These are phyloP conservation scores for Perdita meconis DNA, from an alignment of 2,888 invertebrate species.

Conservation along the genomic window DNA sequence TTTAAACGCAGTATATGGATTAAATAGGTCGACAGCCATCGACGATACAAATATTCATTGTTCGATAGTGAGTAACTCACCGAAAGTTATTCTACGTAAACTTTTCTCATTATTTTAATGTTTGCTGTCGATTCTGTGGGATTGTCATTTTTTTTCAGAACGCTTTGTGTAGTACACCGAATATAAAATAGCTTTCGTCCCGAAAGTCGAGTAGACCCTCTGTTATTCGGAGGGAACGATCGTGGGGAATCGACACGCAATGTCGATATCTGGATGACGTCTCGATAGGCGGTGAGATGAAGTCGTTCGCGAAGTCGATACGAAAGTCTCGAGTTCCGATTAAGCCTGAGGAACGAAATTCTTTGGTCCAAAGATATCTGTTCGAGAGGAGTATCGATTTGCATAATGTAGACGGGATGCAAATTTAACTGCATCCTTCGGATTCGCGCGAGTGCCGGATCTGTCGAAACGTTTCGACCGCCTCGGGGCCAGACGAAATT, in stretches of 20 bases:
- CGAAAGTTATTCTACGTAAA: too few relatives aligned
- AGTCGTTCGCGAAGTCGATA: slow-evolving; percentile 15
- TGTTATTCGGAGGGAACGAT: background rate
- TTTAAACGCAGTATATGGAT: too few relatives aligned
- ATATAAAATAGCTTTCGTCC: slow-evolving; percentile 16
- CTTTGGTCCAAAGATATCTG: slow-evolving; percentile 55
- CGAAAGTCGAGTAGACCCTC: background rate
- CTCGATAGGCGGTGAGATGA: slow-evolving; percentile 13
- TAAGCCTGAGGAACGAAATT: slow-evolving; percentile 26
- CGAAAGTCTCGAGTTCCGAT: slow-evolving; percentile 31
- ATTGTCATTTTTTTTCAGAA: slow-evolving; percentile 10
- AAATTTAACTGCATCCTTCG: slow-evolving; percentile 70
- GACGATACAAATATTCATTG: too few relatives aligned
- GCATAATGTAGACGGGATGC: slow-evolving; percentile 76
- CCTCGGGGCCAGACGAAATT: slow-evolving; percentile 41
- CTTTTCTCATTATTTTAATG: too few relatives aligned
- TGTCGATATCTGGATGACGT: slow-evolving; percentile 30
- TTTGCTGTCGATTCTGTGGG: too few relatives aligned
- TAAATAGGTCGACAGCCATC: too few relatives aligned
- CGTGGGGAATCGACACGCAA: slow-evolving; percentile 22
- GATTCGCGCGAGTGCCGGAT: slow-evolving; percentile 3
- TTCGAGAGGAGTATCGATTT: slow-evolving; percentile 61
- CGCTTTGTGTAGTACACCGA: background rate
- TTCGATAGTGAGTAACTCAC: too few relatives aligned
- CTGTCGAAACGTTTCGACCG: slow-evolving; percentile 24